Percentiles rank a stretch among this genome's conserved stretches.
Evolutionary conservation across 2,797 vertebrate genomes (phyloP).

Genomic region (Scomberomorus guttatus): DNA sequence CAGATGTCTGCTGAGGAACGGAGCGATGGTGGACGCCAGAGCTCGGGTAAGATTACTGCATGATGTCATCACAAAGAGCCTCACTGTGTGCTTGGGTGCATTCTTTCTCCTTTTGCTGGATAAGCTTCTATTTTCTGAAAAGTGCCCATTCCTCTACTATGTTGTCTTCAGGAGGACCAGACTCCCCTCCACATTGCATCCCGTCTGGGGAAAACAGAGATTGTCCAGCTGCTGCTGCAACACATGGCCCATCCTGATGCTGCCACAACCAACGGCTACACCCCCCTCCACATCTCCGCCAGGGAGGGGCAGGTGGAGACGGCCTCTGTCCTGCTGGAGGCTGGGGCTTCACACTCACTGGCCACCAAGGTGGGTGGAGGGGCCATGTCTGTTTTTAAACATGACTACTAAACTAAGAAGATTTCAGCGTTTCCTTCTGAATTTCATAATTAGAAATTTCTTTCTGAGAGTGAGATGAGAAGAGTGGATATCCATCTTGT

Average conservation of each 20-base stretch:
- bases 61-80: no score
- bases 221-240: constrained; percentile 96
- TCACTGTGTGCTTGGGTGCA: no score
- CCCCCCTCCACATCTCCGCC: constrained; percentile 95
- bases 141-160: neutral
- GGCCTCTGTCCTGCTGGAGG: constrained; percentile 94
- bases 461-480: no score
- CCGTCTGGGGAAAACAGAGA: constrained; percentile 97
- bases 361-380: constrained; percentile 92
- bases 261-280: constrained; percentile 95
- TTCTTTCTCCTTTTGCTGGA: no score
- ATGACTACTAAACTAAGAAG: neutral
- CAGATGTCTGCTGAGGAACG: constrained; percentile 96
- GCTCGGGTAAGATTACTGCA: constrained; percentile 89
- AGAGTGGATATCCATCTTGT: no score
- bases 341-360: constrained; percentile 94
- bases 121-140: neutral
- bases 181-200: constrained; percentile 98
- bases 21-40: constrained; percentile 95
- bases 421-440: no score
- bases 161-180: constrained; percentile 92
- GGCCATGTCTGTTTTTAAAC: neutral
- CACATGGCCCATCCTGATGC: constrained; percentile 99
- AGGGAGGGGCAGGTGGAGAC: constrained; percentile 97
- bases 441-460: neutral